Percentiles rank a stretch among this genome's conserved stretches.
Conservation (phyloP, 2,797 vertebrate species). For the Arrhamphus sclerolepis region DNA sequence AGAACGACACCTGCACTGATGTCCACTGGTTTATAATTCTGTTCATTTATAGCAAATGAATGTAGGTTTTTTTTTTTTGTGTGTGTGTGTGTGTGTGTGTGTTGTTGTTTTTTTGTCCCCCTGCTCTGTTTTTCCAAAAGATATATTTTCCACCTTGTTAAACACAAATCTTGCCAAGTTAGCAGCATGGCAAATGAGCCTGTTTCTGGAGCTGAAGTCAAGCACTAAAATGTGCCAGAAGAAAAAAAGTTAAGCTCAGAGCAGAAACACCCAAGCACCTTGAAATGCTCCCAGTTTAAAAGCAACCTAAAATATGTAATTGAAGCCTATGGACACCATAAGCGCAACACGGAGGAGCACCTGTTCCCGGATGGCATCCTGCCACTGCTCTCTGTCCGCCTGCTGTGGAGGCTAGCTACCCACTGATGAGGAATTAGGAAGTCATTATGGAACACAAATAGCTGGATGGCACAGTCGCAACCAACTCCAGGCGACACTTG, state of each 20-base stretch:
- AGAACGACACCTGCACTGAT: too few relatives aligned
- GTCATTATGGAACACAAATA: constrained; percentile 90
- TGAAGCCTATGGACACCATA: constrained; percentile 74
- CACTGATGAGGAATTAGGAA: constrained; percentile 86
- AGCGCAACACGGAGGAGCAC: constrained; percentile 73
- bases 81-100: too few relatives aligned
- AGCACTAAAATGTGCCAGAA: constrained; percentile 13
- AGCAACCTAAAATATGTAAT: constrained; percentile 67
- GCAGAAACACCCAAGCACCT: constrained; percentile 18
- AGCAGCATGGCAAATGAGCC: constrained; percentile 13
- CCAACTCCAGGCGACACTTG: constrained; percentile 51
- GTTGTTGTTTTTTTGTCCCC: background rate
- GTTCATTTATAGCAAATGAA: background rate
- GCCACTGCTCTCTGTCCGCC: constrained; percentile 81
- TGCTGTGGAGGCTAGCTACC: constrained; percentile 83
- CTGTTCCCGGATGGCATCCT: constrained; percentile 78
- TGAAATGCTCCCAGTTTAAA: constrained; percentile 55
- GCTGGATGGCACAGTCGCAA: constrained; percentile 68
- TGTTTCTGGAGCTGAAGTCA: constrained; percentile 2
- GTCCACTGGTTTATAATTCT: background rate
- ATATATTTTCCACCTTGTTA: background rate
- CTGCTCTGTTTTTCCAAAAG: background rate
- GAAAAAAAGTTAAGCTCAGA: constrained; percentile 33
- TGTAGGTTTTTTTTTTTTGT: background rate
- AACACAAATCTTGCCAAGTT: constrained; percentile 28